Percentiles rank a stretch among this genome's conserved stretches.
phyloP scores from a whole-genome alignment of 2,888 invertebrate species.

The Himalopsyche japonica region DNA sequence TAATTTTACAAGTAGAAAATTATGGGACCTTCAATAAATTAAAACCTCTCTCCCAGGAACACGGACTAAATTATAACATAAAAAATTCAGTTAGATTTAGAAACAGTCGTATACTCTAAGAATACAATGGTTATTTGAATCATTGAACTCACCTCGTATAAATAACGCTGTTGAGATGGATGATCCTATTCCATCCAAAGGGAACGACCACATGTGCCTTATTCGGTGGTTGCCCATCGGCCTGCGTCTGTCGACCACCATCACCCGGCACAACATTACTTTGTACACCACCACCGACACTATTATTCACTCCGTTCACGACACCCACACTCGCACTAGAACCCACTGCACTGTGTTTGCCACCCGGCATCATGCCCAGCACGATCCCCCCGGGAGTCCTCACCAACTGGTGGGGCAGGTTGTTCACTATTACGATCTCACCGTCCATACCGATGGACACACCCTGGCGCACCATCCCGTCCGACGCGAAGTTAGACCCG shows the following conservation, averaged over 20 bases:
- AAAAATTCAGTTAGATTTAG: too few relatives aligned
- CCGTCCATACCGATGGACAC: slow-evolving; percentile 26
- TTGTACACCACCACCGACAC: slow-evolving; percentile 45
- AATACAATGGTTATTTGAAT: too few relatives aligned
- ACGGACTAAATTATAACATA: too few relatives aligned
- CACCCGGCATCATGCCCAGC: slow-evolving; percentile 53
- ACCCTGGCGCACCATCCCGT: slow-evolving; percentile 47
- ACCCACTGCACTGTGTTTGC: slow-evolving; percentile 48
- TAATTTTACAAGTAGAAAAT: too few relatives aligned
- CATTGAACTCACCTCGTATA: slow-evolving; percentile 51
- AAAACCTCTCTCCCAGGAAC: too few relatives aligned
- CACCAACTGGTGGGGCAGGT: slow-evolving; percentile 48
- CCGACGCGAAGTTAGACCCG: slow-evolving; percentile 46
- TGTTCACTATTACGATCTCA: slow-evolving; percentile 39
- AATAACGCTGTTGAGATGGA: slow-evolving; percentile 53
- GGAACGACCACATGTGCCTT: slow-evolving; percentile 49
- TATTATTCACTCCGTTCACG: slow-evolving; percentile 43
- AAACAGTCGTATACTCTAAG: background rate
- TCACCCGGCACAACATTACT: slow-evolving; percentile 46
- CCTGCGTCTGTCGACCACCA: slow-evolving; percentile 33
- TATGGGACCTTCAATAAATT: too few relatives aligned
- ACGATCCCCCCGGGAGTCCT: slow-evolving; percentile 57
- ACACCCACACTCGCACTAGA: slow-evolving; percentile 48
- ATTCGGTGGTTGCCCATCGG: slow-evolving; percentile 44
- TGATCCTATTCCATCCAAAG: slow-evolving; percentile 57